phyloP scores from a whole-genome alignment of 2,113 vertebrate genomes.

The Nansenia antarctica region DNA sequence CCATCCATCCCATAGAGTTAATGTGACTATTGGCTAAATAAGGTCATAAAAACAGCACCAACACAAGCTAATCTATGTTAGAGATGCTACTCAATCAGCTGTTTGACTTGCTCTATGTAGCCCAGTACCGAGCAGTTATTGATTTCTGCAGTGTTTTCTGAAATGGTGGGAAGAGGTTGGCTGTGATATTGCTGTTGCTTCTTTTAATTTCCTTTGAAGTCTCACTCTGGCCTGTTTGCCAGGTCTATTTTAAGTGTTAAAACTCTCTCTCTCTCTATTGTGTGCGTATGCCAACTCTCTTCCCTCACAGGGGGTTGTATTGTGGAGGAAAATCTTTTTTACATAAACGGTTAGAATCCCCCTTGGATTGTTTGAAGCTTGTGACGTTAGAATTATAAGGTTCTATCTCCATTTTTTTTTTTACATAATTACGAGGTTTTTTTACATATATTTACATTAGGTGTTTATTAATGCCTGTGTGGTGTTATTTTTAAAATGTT shows the following conservation, averaged over 20 bases:
- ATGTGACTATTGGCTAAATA: no score
- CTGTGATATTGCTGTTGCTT: conserved; percentile 24
- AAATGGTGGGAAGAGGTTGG: conserved; percentile 25
- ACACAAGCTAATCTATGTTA: conserved; percentile 44
- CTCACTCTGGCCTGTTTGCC: background rate
- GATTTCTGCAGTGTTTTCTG: conserved; percentile 20
- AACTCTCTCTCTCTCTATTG: no score
- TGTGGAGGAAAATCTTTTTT: background rate
- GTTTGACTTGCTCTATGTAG: conserved; percentile 46
- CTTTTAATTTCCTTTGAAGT: conserved; percentile 32
- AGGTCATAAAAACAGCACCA: conserved; percentile 31
- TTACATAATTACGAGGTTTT: no score
- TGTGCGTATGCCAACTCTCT: no score
- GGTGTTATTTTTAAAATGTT: no score
- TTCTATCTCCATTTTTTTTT: no score
- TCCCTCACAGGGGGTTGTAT: background rate
- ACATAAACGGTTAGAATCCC: background rate
- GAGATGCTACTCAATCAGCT: conserved; percentile 48
- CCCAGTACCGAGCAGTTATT: conserved; percentile 33
- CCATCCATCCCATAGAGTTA: no score
- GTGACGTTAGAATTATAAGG: no score
- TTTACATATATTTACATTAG: no score
- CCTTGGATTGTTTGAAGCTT: background rate
- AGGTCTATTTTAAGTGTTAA: background rate
- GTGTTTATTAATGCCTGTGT: no score